Percentiles rank a stretch among this genome's conserved stretches.
Evolutionary conservation across 37 sponge, comb jelly and placozoan genomes (phyloP).

Genomic region (Amphimedon queenslandica): DNA sequence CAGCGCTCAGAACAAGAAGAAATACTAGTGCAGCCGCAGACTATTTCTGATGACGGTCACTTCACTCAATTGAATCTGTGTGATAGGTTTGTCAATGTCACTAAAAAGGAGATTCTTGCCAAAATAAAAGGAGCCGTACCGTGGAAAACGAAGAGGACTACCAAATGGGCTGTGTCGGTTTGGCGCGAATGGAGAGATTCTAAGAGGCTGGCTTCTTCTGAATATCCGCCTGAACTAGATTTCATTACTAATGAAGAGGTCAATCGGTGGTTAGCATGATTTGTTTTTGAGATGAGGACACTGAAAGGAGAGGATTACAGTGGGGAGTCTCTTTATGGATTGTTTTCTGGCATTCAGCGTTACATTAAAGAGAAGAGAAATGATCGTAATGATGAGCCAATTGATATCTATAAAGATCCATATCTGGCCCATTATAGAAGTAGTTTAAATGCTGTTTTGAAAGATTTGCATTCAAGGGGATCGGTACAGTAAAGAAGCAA

Average conservation of each 20-base stretch:
- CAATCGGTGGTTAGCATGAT: neutral
- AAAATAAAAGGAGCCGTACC: neutral
- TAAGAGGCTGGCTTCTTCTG: neutral
- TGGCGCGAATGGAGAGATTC: neutral
- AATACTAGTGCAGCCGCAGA: too few relatives aligned
- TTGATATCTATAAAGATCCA: neutral
- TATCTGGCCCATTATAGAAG: neutral
- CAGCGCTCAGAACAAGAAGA: too few relatives aligned
- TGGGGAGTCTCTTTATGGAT: neutral
- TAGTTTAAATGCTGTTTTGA: neutral
- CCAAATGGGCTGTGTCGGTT: neutral
- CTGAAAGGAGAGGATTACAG: neutral
- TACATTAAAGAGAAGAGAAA: neutral
- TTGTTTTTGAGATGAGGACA: neutral
- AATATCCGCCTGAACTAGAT: neutral
- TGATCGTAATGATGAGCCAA: neutral
- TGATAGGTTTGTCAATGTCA: too few relatives aligned
- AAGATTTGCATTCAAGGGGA: neutral
- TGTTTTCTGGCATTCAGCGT: neutral
- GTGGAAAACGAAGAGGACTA: neutral
- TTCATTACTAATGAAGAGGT: neutral
- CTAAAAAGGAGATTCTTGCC: neutral
- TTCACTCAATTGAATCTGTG: too few relatives aligned
- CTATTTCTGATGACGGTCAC: too few relatives aligned
- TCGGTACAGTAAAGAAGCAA: too few relatives aligned